Conservation (phyloP, 2,888 invertebrate species). For the Hololepta plana region DNA sequence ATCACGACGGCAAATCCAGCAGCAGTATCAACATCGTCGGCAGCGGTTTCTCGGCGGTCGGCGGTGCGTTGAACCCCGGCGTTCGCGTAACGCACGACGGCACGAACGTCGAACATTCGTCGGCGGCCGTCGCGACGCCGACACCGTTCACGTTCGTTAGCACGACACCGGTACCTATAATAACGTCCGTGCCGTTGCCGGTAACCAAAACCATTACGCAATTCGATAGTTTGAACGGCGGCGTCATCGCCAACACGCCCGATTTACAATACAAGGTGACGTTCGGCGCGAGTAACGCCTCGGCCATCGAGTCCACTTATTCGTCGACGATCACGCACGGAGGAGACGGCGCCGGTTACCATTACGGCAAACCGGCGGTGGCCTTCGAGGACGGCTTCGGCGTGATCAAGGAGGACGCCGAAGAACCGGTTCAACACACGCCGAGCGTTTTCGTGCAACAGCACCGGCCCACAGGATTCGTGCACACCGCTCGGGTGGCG, state of each 20-base stretch:
- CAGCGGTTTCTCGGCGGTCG: conserved; percentile 21
- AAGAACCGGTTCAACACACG: no score
- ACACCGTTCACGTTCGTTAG: conserved; percentile 11
- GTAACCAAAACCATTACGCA: conserved; percentile 12
- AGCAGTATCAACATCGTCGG: conserved; percentile 18
- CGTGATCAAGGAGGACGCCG: no score
- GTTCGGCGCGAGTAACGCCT: conserved; percentile 4
- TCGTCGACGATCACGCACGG: conserved; percentile 19
- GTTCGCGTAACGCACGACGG: conserved; percentile 15
- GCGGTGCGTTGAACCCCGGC: conserved; percentile 8
- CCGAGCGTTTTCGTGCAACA: no score
- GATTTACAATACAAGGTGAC: conserved; percentile 20
- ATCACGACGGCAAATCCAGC: conserved; percentile 2
- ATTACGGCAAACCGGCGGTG: conserved; percentile 10
- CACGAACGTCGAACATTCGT: conserved; percentile 11
- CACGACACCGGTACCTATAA: conserved; percentile 11
- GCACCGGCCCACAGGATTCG: no score
- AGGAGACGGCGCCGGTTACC: conserved; percentile 8
- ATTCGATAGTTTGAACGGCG: conserved; percentile 17
- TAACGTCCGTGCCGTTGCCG: conserved; percentile 19
- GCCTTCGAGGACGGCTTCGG: conserved; percentile 10
- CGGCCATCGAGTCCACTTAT: no score
- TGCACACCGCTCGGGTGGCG: no score
- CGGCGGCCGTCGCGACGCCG: conserved; percentile 12
- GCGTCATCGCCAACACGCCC: conserved; percentile 22